Evolutionary conservation across 2,888 invertebrate genomes (phyloP), one percentile per base, ranked within the genome.

Genomic region (Acanthococcus lagerstroemiae): DNA sequence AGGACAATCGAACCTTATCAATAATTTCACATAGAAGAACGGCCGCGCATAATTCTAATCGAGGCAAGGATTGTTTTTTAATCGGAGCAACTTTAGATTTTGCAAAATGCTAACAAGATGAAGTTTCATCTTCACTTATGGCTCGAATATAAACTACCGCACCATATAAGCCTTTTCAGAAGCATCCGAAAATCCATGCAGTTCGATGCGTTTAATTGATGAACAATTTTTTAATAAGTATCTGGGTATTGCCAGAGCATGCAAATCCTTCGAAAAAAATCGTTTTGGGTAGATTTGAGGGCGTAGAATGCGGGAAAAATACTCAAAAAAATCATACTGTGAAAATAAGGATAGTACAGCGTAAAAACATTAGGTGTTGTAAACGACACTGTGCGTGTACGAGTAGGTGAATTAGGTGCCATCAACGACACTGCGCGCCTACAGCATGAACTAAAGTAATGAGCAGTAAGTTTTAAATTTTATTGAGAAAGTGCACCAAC

Each of bases 11-110:
- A 12, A 70, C 57, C 21, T 60, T 57, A 1, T 56, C 30, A 4
- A 48, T 27, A 48, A 72, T 52, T 44, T 68, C 66, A 0, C 70
- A 65, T 5, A 72, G 65, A 48, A 71, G 45, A 19, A 71, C 21
- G 0, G 72, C 72, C 3, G 67, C 72, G 44, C 69, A 72, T 19
- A 72, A 66, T 68, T 73, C 72, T 5, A 72, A 61, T 58, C 72
- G 66, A 4, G 73, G 72, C 12, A 71, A 45, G 1, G 71, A 68
- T 3, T 69, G 60, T 5, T 44, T 61, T 61, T 73, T 73, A 12
- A 72, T n/a, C 15, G 73, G 72, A 6, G 73, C 72, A 9, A 74
- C 71, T 7, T 72, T 66, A 1, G 71, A 70, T 67, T 74, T 73
- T 3, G 74, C 6, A 69, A 55, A 2, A 22, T 3, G 2, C n/a